A percentile compares a stretch with the other conserved stretches of the same genome.
Conservation (phyloP, 2,113 vertebrate species). For the Elanus axillaris region DNA sequence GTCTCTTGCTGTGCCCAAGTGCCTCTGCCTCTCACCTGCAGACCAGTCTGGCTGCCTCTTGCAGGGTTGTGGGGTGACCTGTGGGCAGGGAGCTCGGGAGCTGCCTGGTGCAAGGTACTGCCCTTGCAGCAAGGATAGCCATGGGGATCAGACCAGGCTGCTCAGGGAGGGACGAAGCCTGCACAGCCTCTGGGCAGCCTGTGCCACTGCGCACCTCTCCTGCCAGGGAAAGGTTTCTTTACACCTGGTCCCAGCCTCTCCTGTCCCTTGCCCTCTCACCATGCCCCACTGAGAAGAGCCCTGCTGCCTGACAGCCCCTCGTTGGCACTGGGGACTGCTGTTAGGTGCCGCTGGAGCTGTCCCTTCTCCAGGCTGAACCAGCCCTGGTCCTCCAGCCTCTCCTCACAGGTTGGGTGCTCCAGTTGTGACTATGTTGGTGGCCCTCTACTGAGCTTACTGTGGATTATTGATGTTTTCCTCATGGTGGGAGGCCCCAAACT, state of each 20-base stretch:
- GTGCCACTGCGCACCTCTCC: background rate
- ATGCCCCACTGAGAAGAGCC: background rate
- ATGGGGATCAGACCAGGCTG: too few relatives aligned
- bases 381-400: background rate
- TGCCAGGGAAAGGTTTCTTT: background rate
- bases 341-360: background rate
- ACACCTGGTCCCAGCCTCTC: too few relatives aligned
- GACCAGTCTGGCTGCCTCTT: background rate
- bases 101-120: background rate
- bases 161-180: background rate
- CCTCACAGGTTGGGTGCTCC: background rate
- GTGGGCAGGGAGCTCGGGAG: background rate
- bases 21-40: background rate
- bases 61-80: background rate
- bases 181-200: background rate
- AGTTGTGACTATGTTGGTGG: accelerated
- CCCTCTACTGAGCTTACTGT: background rate
- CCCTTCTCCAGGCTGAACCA: background rate
- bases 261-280: too few relatives aligned
- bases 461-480: background rate
- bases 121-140: background rate
- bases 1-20: background rate
- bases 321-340: accelerated
- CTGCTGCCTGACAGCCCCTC: accelerated
- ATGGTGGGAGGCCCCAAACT: background rate